phyloP scores from a whole-genome alignment of 2,888 invertebrate species.

The Metacarcinus magister region DNA sequence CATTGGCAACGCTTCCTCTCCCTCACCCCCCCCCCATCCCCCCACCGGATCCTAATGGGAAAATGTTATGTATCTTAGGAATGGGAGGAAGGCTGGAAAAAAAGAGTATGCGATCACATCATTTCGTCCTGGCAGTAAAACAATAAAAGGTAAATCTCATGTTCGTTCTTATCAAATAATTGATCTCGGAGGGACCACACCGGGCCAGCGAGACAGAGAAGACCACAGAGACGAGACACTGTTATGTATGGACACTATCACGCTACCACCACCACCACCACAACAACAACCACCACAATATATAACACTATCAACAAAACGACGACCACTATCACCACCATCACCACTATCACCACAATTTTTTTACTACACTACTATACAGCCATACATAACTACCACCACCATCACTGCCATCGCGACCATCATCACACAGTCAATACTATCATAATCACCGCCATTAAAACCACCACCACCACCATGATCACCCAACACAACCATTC shows the following conservation, averaged over 20 bases:
- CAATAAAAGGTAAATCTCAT: conserved; percentile 51
- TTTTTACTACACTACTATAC: background rate
- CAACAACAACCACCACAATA: background rate
- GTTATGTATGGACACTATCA: background rate
- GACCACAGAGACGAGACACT: background rate
- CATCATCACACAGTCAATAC: background rate
- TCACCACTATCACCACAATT: background rate
- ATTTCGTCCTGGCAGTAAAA: background rate
- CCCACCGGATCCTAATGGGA: background rate
- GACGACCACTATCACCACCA: background rate
- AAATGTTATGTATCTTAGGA: conserved; percentile 9
- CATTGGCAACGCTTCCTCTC: background rate
- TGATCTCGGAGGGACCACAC: conserved; percentile 50
- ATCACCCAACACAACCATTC: background rate
- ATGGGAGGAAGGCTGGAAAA: background rate
- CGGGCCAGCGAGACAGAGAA: background rate
- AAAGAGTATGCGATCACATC: conserved; percentile 27
- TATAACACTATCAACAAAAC: background rate
- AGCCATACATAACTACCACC: background rate
- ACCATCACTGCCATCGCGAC: background rate
- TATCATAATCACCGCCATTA: background rate
- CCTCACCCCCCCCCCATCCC: background rate
- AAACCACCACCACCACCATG: background rate
- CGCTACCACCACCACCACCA: background rate
- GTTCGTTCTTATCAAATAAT: conserved; percentile 62